Evolutionary conservation across 2,113 vertebrate genomes (phyloP).

Genomic region (Cyphomyrus discorhynchus): DNA sequence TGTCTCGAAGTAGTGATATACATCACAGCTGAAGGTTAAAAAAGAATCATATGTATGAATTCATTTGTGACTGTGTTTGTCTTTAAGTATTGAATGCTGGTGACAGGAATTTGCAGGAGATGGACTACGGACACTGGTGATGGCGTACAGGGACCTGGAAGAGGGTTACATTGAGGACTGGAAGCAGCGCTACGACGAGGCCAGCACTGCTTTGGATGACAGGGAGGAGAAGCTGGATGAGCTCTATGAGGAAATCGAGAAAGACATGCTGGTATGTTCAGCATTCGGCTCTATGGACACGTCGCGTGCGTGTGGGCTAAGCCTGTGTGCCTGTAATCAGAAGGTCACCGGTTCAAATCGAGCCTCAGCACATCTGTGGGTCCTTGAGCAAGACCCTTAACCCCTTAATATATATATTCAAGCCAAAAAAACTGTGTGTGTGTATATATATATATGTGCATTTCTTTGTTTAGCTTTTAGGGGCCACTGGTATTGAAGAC

Average conservation of each 20-base stretch:
- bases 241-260: slow-evolving; percentile 86
- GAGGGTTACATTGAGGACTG: slow-evolving; percentile 68
- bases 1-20: neutral
- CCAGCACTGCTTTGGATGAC: slow-evolving; percentile 66
- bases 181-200: slow-evolving; percentile 73
- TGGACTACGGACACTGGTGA: slow-evolving; percentile 78
- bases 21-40: neutral
- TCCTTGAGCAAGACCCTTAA: too few species aligned
- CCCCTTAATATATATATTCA: neutral
- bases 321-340: too few species aligned
- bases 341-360: too few species aligned
- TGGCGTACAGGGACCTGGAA: slow-evolving; percentile 82
- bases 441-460: neutral
- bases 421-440: neutral
- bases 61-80: neutral
- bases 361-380: too few species aligned
- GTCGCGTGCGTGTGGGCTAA: neutral
- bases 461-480: slow-evolving; percentile 63
- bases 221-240: slow-evolving; percentile 67
- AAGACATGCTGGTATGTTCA: slow-evolving; percentile 71
- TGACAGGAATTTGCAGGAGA: slow-evolving; percentile 85
- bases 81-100: neutral
- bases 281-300: neutral
- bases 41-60: neutral
- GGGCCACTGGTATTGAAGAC: slow-evolving; percentile 90